Base-by-base conservation (phyloP, 2,888 invertebrate species). In the Creontiades dilutus region DNA sequence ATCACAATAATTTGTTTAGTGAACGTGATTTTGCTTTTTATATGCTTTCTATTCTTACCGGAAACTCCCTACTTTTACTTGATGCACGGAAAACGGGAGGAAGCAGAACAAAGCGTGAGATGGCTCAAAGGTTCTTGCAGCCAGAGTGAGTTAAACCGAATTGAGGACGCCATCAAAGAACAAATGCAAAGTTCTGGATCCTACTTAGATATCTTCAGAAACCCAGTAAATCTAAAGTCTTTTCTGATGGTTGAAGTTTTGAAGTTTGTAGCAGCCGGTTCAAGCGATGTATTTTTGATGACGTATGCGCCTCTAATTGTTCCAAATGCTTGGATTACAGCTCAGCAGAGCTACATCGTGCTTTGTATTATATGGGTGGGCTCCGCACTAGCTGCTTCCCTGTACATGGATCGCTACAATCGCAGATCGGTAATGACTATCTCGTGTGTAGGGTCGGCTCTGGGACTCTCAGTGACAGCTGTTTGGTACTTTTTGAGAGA, bases 1-100 rank as follows among this genome's bases (percentile, higher is more conserved):
- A 88, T 88, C 12, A 78, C 88, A 11, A 14, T 88, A n/a, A 23
- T 88, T 11, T 88, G 88, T 46, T 28, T 88, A 46, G 52, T 80
- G 9, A 48, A 57, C 14, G 55, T 52, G n/a, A 16, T 80, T 16
- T 55, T 88, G 16, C 52, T 88, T 13, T 61, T 88, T 13, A 27
- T 88, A 12, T 12, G 93, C 0, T 95, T 95, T 92, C 90, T 93
- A 12, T 95, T 95, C 94, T 94, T 95, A 93, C 95, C 95, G 0
- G 95, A 95, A 92, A 95, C 95, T 0, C 95, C 95, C 0, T 95
- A 95, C 91, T 95, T 94, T 91, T 93, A 95, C 81, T 92, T 96
- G 61, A 95, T 95, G 92, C 94, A 94, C 90, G 94, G 94, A 0
- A 93, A 94, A 47, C 19, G 27, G 7, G 23, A n/a, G n/a, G 61